Percentiles rank a stretch among this genome's conserved stretches.
phyloP scores from a whole-genome alignment of 2,113 vertebrate genomes.

The Brachypodius melanocephalos region DNA sequence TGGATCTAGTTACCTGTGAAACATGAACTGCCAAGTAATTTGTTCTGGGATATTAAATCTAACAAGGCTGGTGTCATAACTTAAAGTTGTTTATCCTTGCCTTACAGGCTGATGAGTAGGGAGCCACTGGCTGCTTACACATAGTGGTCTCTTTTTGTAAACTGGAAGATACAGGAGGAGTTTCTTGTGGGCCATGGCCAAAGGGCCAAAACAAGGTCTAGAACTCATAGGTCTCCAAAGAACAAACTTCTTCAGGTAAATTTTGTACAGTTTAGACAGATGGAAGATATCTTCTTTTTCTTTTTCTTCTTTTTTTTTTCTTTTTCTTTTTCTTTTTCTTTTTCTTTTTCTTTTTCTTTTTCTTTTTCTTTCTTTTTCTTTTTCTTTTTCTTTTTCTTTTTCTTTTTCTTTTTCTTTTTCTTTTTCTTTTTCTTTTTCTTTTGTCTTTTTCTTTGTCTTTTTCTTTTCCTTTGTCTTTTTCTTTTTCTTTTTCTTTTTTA shows the following conservation, averaged over 20 bases:
- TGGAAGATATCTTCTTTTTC: not conserved
- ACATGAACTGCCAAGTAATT: not conserved
- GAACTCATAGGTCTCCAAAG: not conserved
- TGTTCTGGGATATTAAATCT: not conserved
- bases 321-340: not conserved
- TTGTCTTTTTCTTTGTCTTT: not conserved
- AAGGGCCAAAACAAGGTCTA: not conserved
- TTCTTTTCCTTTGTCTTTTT: not conserved
- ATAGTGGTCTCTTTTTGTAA: not conserved
- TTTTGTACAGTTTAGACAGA: not conserved
- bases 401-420: not conserved
- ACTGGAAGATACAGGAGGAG: not conserved
- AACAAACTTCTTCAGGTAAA: not conserved
- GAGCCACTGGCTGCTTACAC: not conserved
- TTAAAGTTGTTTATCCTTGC: not conserved
- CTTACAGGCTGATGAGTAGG: not conserved
- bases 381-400: not conserved
- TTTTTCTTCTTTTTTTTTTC: too few species aligned
- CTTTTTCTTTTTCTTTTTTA: not conserved
- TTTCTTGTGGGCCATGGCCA: not conserved
- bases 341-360: not conserved
- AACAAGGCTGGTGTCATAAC: not conserved
- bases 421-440: too few species aligned
- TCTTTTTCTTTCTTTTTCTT: too few species aligned
- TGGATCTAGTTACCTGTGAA: not conserved